phyloP scores from a whole-genome alignment of 2,888 invertebrate genomes.

The Meiosimyza platycephala region DNA sequence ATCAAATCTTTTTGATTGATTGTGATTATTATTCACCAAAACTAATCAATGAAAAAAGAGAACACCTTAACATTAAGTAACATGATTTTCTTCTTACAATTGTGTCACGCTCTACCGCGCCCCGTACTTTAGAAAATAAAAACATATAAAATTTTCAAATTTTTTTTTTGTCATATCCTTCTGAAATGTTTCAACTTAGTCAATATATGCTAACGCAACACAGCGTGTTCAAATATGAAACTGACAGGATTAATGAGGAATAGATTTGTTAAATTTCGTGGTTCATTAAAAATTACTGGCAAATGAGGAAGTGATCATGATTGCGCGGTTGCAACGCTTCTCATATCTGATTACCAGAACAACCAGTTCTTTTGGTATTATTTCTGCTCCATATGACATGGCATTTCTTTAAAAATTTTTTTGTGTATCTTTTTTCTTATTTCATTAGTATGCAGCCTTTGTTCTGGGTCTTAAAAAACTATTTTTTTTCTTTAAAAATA shows the following conservation, averaged over 20 bases:
- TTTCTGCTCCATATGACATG: background rate
- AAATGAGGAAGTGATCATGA: background rate
- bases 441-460: constrained; percentile 30
- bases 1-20: background rate
- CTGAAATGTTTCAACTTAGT: no score
- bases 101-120: constrained; percentile 11
- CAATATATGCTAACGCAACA: constrained; percentile 3
- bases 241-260: constrained; percentile 58
- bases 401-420: constrained; percentile 1
- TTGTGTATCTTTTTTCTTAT: constrained; percentile 9
- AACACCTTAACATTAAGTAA: no score
- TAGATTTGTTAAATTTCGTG: constrained; percentile 59
- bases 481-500: background rate
- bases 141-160: background rate
- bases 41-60: background rate
- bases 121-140: constrained; percentile 12
- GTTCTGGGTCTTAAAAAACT: background rate
- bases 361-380: constrained; percentile 8
- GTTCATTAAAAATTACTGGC: constrained; percentile 48
- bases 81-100: no score
- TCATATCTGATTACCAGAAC: constrained; percentile 17
- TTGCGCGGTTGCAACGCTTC: constrained; percentile 9
- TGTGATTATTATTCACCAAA: background rate
- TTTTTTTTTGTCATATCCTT: background rate
- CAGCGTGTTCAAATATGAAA: constrained; percentile 32